Conservation (phyloP, 1,140 invertebrate species). For the Calephelis nemesis region DNA sequence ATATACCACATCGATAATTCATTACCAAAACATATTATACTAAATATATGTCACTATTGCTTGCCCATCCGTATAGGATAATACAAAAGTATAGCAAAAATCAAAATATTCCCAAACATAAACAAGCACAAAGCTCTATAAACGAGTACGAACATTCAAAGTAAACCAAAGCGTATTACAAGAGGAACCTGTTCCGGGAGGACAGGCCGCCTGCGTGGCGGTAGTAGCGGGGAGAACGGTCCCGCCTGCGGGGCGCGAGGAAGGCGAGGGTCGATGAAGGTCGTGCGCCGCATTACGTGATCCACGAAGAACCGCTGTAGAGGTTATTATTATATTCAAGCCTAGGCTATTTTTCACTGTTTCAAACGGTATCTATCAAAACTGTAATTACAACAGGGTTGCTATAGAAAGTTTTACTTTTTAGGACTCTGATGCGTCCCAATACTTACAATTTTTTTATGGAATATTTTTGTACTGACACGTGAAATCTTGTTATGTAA, state of each 20-base stretch:
- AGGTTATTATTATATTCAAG: background rate
- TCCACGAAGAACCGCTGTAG: conserved; percentile 95
- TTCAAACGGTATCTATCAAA: background rate
- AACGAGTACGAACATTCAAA: background rate
- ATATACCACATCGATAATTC: too few relatives aligned
- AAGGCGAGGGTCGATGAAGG: conserved; percentile 97
- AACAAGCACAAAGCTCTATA: background rate
- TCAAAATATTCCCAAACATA: background rate
- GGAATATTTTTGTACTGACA: too few relatives aligned
- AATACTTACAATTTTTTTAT: too few relatives aligned
- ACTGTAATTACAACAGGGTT: too few relatives aligned
- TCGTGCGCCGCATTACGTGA: conserved; percentile 94
- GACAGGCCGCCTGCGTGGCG: conserved; percentile 46
- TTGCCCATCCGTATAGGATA: background rate
- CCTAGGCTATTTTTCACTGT: background rate
- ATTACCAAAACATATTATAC: too few relatives aligned
- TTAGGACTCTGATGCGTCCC: too few relatives aligned
- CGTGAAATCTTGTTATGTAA: too few relatives aligned
- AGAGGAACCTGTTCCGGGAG: conserved; percentile 34
- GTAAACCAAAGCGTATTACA: background rate
- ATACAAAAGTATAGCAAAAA: background rate
- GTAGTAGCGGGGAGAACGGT: conserved; percentile 61
- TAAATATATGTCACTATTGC: too few relatives aligned
- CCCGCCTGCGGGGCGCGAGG: conserved; percentile 78
- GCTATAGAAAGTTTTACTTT: too few relatives aligned